phyloP scores from a whole-genome alignment of 1,140 invertebrate genomes.

The Drosophila sturtevanti region DNA sequence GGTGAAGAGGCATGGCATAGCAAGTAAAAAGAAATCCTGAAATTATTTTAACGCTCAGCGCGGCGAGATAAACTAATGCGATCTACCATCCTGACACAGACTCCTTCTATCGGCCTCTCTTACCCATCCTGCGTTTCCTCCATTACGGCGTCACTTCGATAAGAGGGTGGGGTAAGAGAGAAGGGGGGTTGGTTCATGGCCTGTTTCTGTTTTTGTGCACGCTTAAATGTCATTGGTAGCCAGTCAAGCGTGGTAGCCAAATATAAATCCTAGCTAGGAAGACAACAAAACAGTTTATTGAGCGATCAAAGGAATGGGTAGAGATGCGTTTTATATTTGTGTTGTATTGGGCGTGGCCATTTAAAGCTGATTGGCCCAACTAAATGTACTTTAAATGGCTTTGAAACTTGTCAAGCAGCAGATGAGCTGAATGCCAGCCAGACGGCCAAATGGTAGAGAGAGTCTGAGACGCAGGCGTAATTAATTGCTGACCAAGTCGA shows the following conservation, averaged over 20 bases:
- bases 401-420: constrained; percentile 45
- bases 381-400: constrained; percentile 63
- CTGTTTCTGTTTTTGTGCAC: constrained; percentile 2
- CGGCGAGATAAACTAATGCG: constrained; percentile 62
- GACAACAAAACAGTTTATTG: constrained; percentile 36
- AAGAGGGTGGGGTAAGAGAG: neutral
- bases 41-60: constrained; percentile 63
- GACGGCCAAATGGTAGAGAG: neutral
- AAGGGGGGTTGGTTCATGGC: too few relatives aligned
- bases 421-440: constrained; percentile 10
- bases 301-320: constrained; percentile 23
- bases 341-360: neutral
- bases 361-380: constrained; percentile 44
- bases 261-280: constrained; percentile 53
- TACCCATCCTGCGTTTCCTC: neutral
- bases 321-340: neutral
- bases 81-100: constrained; percentile 1
- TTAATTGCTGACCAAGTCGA: constrained; percentile 75
- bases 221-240: constrained; percentile 61
- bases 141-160: neutral
- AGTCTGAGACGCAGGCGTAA: constrained; percentile 43
- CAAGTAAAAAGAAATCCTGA: constrained; percentile 43
- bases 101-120: neutral
- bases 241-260: constrained; percentile 61
- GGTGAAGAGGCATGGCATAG: neutral